phyloP scores from a whole-genome alignment of 2,113 vertebrate genomes.

The Aleadryas rufinucha region DNA sequence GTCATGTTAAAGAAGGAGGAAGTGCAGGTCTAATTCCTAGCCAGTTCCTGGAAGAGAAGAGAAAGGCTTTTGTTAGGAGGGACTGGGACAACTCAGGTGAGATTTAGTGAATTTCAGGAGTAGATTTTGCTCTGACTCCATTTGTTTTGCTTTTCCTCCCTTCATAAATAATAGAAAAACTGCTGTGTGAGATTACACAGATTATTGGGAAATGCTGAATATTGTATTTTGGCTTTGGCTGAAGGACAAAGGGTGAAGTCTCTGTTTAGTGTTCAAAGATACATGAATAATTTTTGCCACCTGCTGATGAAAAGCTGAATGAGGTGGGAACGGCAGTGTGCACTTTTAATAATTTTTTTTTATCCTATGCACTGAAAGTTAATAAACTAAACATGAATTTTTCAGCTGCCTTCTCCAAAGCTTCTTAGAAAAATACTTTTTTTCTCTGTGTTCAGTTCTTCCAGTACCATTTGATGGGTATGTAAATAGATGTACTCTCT shows the following conservation, averaged over 20 bases:
- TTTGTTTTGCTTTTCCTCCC: background rate
- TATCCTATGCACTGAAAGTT: background rate
- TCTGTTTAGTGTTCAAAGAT: background rate
- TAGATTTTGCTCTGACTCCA: background rate
- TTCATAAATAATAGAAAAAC: background rate
- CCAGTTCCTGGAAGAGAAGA: conserved; percentile 97
- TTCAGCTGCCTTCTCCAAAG: background rate
- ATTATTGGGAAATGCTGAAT: background rate
- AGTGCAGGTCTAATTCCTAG: conserved; percentile 94
- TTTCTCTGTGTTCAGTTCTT: background rate
- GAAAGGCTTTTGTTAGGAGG: conserved; percentile 96
- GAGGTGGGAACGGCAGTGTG: background rate
- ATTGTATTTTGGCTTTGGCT: background rate
- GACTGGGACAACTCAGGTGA: conserved; percentile 88
- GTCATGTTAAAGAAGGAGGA: conserved; percentile 88
- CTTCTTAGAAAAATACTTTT: background rate
- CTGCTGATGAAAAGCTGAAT: conserved; percentile 29
- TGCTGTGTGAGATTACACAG: background rate
- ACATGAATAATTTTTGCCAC: conserved; percentile 22
- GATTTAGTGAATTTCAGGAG: background rate
- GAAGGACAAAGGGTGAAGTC: background rate
- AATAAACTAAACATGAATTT: background rate
- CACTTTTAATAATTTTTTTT: background rate
- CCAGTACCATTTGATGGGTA: background rate
- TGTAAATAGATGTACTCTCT: background rate